Conservation (phyloP, 1,140 invertebrate species). For the Caerostris extrusa region DNA sequence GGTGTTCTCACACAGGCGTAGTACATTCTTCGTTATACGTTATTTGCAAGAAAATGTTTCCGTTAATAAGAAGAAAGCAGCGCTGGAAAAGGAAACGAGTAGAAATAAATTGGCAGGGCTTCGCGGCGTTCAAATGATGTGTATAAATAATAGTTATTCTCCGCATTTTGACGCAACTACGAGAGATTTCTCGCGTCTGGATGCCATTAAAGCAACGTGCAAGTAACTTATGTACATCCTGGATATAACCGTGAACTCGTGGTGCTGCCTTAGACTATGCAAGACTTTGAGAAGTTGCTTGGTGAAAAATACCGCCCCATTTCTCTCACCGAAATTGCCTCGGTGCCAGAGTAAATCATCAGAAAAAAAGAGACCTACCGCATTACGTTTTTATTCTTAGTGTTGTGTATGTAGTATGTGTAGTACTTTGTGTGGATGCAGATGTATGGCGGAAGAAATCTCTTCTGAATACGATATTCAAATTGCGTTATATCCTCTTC, state of each 20-base stretch:
- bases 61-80: conserved; percentile 1
- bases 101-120: conserved; percentile 10
- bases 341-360: neutral
- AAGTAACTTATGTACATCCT: neutral
- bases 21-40: conserved; percentile 6
- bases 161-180: conserved; percentile 21
- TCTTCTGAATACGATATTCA: conserved; percentile 63
- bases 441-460: conserved; percentile 41
- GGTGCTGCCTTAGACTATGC: neutral
- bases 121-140: conserved; percentile 19
- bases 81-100: neutral
- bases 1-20: neutral
- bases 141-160: conserved; percentile 36
- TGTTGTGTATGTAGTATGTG: neutral
- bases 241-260: neutral
- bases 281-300: neutral
- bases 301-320: conserved; percentile 5
- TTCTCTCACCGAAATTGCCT: neutral
- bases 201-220: neutral
- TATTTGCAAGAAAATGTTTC: conserved; percentile 42
- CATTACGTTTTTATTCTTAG: neutral
- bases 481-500: conserved; percentile 41
- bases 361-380: conserved; percentile 1
- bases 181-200: neutral
- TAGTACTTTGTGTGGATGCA: neutral